These are phyloP conservation scores for Diabrotica virgifera DNA, from an alignment of 1,140 invertebrate species.

Conservation along the genomic window DNA sequence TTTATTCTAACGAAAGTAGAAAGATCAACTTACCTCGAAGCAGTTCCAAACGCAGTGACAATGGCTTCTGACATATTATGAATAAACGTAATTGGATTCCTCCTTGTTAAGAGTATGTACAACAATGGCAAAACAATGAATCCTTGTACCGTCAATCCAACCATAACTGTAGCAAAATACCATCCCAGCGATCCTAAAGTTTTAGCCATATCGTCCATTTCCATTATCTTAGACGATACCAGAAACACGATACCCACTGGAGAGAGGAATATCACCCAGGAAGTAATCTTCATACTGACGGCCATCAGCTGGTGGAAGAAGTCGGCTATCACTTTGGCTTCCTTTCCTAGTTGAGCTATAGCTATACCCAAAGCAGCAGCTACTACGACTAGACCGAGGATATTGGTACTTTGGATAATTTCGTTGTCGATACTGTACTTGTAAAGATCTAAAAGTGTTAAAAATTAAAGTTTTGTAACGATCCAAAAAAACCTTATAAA, in stretches of 20 bases:
- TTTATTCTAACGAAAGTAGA: too few species aligned
- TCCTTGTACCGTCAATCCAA: constrained; percentile 77
- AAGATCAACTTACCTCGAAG: constrained; percentile 53
- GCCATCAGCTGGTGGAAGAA: constrained; percentile 64
- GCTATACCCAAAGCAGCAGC: constrained; percentile 65
- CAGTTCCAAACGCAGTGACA: constrained; percentile 76
- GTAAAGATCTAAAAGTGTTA: constrained; percentile 33
- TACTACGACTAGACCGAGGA: constrained; percentile 69
- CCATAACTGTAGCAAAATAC: constrained; percentile 77
- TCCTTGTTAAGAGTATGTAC: constrained; percentile 64
- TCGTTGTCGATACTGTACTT: constrained; percentile 57
- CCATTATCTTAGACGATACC: constrained; percentile 74
- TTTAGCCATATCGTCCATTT: constrained; percentile 70
- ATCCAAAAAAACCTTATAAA: too few species aligned
- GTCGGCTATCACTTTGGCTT: constrained; percentile 60
- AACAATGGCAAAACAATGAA: constrained; percentile 69
- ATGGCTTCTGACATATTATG: constrained; percentile 71
- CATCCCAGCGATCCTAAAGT: constrained; percentile 75
- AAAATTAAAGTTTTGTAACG: too few species aligned
- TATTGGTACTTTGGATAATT: constrained; percentile 60
- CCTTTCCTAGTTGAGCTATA: constrained; percentile 60
- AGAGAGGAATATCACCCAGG: constrained; percentile 74
- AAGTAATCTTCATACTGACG: constrained; percentile 72
- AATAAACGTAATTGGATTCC: constrained; percentile 66
- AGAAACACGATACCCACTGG: constrained; percentile 81